Evolutionary conservation across 2,888 invertebrate genomes (phyloP).

Genomic region (Agriopis aurantiaria): DNA sequence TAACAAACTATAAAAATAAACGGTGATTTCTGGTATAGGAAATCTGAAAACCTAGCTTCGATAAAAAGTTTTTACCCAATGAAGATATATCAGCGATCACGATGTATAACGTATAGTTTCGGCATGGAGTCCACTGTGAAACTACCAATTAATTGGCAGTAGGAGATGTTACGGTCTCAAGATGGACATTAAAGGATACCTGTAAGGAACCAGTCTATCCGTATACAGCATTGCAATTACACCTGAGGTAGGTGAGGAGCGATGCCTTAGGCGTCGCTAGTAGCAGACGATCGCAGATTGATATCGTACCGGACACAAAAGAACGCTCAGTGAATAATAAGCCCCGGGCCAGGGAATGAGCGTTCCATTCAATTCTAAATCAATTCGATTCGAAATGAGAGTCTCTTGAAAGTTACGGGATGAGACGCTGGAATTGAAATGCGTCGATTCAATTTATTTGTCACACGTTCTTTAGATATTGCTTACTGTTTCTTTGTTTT

Average conservation of each 20-base stretch:
- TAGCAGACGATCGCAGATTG: constrained; percentile 74
- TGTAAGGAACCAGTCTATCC: constrained; percentile 67
- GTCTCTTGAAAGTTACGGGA: constrained; percentile 42
- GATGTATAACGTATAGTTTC: constrained; percentile 66
- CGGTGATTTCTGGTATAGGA: constrained; percentile 14
- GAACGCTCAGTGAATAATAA: constrained; percentile 79
- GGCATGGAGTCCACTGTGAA: constrained; percentile 56
- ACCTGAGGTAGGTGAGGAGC: constrained; percentile 69
- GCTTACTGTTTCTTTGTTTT: constrained; percentile 22
- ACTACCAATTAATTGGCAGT: constrained; percentile 75
- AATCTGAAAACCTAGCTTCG: constrained; percentile 40
- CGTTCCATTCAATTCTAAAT: constrained; percentile 43
- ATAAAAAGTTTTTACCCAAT: constrained; percentile 48
- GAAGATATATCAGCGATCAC: constrained; percentile 56
- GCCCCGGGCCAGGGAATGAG: constrained; percentile 55
- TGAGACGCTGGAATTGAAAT: constrained; percentile 34
- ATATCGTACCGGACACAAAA: constrained; percentile 79
- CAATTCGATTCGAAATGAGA: constrained; percentile 43
- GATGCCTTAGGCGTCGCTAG: constrained; percentile 70
- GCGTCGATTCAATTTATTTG: constrained; percentile 33
- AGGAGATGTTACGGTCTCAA: constrained; percentile 66
- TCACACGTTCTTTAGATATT: constrained; percentile 32
- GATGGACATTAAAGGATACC: constrained; percentile 71
- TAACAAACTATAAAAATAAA: constrained; percentile 44
- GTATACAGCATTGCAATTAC: constrained; percentile 76